Evolutionary conservation across 2,113 vertebrate genomes (phyloP).

Genomic region (Hyaena hyaena): DNA sequence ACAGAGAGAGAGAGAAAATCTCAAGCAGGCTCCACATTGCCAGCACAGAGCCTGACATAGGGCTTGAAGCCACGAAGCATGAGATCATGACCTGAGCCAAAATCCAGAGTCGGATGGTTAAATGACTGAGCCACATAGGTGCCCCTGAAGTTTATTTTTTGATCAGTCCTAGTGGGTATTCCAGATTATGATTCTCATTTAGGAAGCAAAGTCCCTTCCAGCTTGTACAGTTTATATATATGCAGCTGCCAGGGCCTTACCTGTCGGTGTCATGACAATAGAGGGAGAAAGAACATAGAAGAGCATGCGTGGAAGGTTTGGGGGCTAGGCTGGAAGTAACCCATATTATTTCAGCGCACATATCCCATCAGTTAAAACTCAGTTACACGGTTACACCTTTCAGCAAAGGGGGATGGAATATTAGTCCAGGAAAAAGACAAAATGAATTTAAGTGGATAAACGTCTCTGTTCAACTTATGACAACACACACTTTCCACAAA

Average conservation of each 20-base stretch:
- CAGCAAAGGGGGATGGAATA: neutral
- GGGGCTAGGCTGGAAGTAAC: neutral
- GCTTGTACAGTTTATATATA: neutral
- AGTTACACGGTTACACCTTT: neutral
- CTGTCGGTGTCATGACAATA: neutral
- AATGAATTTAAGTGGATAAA: neutral
- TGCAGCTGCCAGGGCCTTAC: neutral
- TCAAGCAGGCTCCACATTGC: neutral
- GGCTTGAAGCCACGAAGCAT: neutral
- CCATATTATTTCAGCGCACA: neutral
- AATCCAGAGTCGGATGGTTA: neutral
- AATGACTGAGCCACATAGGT: neutral
- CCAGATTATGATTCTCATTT: neutral
- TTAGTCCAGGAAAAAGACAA: neutral
- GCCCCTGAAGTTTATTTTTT: neutral
- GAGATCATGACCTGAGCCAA: neutral
- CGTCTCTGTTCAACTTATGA: neutral
- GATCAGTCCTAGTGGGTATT: neutral
- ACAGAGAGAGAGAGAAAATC: neutral
- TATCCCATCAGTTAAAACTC: neutral
- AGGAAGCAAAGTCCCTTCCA: neutral
- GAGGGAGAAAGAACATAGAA: neutral
- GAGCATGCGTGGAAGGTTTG: neutral
- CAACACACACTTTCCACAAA: neutral
- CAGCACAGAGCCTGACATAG: neutral